Base-by-base conservation (phyloP, 2,797 vertebrate species). In the Eulemur coronatus region DNA sequence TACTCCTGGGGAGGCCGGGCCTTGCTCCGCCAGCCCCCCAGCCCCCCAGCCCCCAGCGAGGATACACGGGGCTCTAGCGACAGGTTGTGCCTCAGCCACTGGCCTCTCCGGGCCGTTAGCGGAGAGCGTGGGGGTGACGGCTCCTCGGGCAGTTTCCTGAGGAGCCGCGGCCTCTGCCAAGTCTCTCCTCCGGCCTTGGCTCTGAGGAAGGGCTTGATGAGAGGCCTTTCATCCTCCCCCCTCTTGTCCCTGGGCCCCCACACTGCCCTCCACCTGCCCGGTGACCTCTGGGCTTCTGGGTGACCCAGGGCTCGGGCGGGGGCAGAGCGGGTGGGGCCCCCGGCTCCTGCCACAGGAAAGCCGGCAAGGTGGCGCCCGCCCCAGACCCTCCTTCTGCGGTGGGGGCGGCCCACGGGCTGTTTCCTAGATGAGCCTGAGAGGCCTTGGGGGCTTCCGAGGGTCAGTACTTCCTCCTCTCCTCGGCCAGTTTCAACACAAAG, bases 401-500 rank as follows among this genome's bases (percentile, higher is more conserved):
- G n/a, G 22, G 20, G 28, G 73, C 14, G 28, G 28, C 50, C 43
- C 43, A 1, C 4, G 4, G 35, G 67, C 33, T 1, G 11, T 80
- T 96, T 95, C 93, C 93, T 72, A 38, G 87, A 87, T 33, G 28
- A 48, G 81, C 24, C 50, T 0, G 65, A 52, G 22, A 59, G 72
- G 76, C 69, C 73, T 59, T 11, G 7, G 52, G 28, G 76, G 41
- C 89, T 84, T 75, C 87, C 28, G 2, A 84, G 76, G 48, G 84
- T 79, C 73, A 72, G 79, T 11, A 13, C 67, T 93, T 95, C 94
- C 93, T 50, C 35, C 61, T 73, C 87, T 91, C 73, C 15, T 91
- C 20, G 96, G 96, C 84, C 80, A 55, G 95, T 24, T 79, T 69
- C 86, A 80, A 95, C 50, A 97, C 97, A 97, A 96, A 98, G 95